Conservation (phyloP, 1,140 invertebrate species). For the Drosophila orosa region DNA sequence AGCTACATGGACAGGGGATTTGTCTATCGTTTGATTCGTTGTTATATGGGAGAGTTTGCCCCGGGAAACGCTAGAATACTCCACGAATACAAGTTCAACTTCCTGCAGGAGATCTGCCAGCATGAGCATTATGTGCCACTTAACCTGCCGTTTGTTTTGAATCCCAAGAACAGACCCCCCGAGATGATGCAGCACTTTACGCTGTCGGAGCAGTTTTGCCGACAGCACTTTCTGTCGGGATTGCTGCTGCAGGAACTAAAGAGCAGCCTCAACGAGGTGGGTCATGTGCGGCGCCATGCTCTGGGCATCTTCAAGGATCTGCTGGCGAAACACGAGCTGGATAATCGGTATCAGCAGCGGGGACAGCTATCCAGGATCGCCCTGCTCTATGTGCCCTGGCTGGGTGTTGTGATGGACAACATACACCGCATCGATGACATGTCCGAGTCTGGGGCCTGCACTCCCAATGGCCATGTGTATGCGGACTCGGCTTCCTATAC, state of each 20-base stretch:
- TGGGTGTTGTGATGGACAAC: conserved; percentile 94
- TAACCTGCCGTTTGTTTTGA: conserved; percentile 90
- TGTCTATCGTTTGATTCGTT: conserved; percentile 94
- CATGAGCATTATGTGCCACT: conserved; percentile 96
- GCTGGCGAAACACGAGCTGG: conserved; percentile 96
- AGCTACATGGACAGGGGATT: conserved; percentile 97
- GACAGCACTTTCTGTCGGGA: conserved; percentile 95
- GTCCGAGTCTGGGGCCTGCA: conserved; percentile 64
- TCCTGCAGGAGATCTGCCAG: conserved; percentile 95
- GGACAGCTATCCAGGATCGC: conserved; percentile 94
- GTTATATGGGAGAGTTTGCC: conserved; percentile 94
- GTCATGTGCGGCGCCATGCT: conserved; percentile 91
- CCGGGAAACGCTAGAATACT: conserved; percentile 91
- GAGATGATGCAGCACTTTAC: conserved; percentile 86
- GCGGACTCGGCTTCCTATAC: conserved; percentile 83
- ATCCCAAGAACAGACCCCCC: conserved; percentile 85
- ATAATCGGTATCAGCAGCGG: conserved; percentile 93
- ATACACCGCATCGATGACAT: conserved; percentile 87
- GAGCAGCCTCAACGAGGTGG: conserved; percentile 92
- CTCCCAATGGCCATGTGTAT: conserved; percentile 77
- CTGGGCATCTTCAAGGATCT: conserved; percentile 92
- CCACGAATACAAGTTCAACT: conserved; percentile 94
- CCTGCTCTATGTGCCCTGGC: conserved; percentile 94
- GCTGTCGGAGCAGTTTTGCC: conserved; percentile 92
- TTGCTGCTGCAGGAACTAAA: conserved; percentile 89